Evolutionary conservation across 92 coral and sea anemone genomes (phyloP), one percentile per base, ranked within the genome.

Genomic region (Zoanthus gigantus): DNA sequence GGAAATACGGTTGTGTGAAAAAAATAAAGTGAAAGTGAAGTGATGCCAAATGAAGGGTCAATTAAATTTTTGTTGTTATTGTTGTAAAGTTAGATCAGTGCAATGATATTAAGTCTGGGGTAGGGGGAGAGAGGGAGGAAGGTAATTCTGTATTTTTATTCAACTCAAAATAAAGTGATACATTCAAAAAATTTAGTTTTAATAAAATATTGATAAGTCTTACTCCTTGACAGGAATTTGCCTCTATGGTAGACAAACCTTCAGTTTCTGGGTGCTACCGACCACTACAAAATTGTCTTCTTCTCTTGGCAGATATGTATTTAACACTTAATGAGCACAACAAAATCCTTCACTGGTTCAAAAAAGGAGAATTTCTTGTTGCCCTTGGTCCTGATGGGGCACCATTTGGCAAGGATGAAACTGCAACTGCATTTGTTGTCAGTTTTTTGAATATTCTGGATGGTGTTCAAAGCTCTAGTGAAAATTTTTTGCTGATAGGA

Each of bases 271-370:
- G 56, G 56, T 52, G 56, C 11, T 52, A 52, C 90, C 77, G 91
- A 29, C 90, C 87, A 42, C 67, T 86, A 23, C 81, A 90, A 73
- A 47, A 73, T 15, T 79, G 78, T 29, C 82, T 90, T 23, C 60
- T 90, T 17, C 77, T 29, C 30, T 57, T 90, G 53, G 93, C 88
- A 78, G 23, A 81, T 32, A 73, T 87, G 85, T 90, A 87, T 56
- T 15, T 90, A 5, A 31, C 48, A 31, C 16, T 87, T 60, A 34
- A 87, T 87, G 67, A 74, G 30, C 76, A 73, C 53, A 57, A 67
- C 44, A 73, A 82, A 28, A 37, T 72, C 15, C 65, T 90, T 29
- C 79, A 74, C 23, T 74, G 79, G 79, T 74, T 74, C 5, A 74
- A 74, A 12, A 10, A 74, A 34, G 79, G 46, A 0, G 23, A 29